Evolutionary conservation across 1,140 invertebrate species (phyloP).

Genomic region (Lerema accius): DNA sequence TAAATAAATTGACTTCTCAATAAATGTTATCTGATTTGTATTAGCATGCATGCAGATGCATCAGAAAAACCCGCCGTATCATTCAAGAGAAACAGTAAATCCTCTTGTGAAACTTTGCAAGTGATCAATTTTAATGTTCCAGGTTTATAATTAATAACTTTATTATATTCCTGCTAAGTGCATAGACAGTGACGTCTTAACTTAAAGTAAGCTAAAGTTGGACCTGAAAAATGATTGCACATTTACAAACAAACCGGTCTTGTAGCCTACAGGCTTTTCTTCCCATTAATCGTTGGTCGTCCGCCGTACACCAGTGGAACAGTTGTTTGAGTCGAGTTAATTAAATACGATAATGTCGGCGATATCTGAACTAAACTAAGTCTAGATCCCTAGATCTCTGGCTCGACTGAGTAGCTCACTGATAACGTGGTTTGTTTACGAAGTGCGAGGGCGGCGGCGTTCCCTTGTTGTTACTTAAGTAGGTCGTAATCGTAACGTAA

Average conservation of each 20-base stretch:
- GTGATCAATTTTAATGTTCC: no score
- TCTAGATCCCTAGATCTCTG: constrained; percentile 15
- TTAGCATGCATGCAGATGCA: no score
- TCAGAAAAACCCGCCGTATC: no score
- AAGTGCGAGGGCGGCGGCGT: constrained; percentile 1
- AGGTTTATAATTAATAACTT: no score
- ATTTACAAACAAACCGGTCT: not conserved
- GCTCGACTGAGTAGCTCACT: not conserved
- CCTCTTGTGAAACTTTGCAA: no score
- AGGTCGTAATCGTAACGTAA: constrained; percentile 4
- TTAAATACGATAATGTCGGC: constrained; percentile 9
- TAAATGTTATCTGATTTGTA: no score
- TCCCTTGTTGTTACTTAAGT: not conserved
- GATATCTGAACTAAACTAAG: not conserved
- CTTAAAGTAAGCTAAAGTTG: not conserved
- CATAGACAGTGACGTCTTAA: no score
- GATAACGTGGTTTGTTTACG: constrained; percentile 16
- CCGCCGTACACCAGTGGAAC: not conserved
- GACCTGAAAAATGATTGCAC: not conserved
- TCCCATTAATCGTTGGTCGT: not conserved
- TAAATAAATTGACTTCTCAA: no score
- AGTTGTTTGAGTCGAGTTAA: not conserved
- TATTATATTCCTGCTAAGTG: no score
- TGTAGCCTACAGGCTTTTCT: not conserved
- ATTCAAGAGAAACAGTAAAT: no score